These are phyloP conservation scores for Andrena trimmerana DNA, from an alignment of 2,888 invertebrate genomes.

Conservation along the genomic window DNA sequence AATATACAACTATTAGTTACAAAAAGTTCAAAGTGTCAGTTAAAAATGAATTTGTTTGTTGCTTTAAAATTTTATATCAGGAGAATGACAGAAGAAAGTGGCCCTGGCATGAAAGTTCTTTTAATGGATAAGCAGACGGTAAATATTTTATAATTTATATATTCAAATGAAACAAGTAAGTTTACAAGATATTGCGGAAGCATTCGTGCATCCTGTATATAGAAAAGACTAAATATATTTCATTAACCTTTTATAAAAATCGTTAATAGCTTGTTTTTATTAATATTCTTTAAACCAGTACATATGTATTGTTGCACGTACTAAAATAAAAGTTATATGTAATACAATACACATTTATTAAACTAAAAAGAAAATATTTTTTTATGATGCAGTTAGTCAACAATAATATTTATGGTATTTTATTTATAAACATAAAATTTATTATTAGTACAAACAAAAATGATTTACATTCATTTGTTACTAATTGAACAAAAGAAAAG, in stretches of 20 bases:
- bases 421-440: constrained; percentile 5
- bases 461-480: background rate
- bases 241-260: background rate
- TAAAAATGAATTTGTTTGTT: constrained; percentile 94
- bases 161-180: background rate
- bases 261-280: background rate
- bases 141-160: constrained; percentile 70
- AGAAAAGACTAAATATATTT: background rate
- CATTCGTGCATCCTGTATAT: background rate
- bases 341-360: too few relatives aligned
- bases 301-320: too few relatives aligned
- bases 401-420: too few relatives aligned
- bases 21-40: background rate
- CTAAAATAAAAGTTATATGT: too few relatives aligned
- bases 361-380: too few relatives aligned
- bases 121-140: constrained; percentile 99
- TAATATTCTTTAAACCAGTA: background rate
- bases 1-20: constrained; percentile 9
- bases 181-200: background rate
- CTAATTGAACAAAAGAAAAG: background rate
- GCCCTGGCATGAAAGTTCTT: constrained; percentile 99
- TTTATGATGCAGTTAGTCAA: too few relatives aligned
- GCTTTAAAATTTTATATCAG: constrained; percentile 97
- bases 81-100: constrained; percentile 99
- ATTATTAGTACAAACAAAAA: background rate